Evolutionary conservation across 2,113 vertebrate genomes (phyloP).

Genomic region (Microtus richardsoni): DNA sequence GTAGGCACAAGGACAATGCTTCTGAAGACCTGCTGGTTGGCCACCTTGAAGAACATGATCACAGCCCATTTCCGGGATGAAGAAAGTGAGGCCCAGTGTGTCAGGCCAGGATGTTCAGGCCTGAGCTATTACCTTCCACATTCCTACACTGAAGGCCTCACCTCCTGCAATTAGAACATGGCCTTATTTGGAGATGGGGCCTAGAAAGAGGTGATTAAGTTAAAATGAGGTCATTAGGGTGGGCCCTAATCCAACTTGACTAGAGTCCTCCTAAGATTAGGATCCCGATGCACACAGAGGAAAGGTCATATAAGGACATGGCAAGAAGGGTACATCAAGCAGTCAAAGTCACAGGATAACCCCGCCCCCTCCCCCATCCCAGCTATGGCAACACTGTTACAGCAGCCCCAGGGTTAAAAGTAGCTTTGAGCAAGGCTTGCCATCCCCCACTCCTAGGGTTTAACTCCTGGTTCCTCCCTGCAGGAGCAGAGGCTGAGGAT

Average conservation of each 20-base stretch:
- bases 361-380: background rate
- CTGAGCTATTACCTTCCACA: background rate
- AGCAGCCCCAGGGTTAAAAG: background rate
- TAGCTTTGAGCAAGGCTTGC: background rate
- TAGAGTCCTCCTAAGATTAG: background rate
- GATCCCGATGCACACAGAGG: background rate
- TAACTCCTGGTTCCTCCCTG: no score
- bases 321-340: background rate
- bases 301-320: background rate
- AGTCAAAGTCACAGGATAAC: background rate
- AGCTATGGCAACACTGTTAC: accelerated
- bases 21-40: background rate
- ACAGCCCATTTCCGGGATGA: background rate
- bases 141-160: background rate
- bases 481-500: accelerated
- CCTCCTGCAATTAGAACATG: background rate
- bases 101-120: background rate
- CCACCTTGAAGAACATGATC: background rate
- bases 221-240: background rate
- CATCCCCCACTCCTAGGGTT: background rate
- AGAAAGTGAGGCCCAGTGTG: accelerated
- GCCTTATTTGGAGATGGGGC: slow-evolving; percentile 11
- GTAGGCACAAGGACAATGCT: accelerated
- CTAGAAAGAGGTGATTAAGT: background rate
- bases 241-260: background rate